Conservation (phyloP, 1,140 invertebrate species). For the Drosophila ironensis region DNA sequence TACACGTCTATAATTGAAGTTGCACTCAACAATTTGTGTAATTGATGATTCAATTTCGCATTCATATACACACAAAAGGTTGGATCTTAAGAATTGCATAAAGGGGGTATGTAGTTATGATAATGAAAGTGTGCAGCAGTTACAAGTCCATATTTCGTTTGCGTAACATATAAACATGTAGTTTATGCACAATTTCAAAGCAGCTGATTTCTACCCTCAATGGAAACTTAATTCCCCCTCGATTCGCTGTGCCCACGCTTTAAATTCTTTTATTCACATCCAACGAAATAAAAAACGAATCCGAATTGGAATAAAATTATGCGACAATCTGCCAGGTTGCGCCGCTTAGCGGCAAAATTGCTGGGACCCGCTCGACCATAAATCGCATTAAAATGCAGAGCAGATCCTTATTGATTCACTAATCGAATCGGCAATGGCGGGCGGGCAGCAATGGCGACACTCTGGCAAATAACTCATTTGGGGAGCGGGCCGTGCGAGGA, state of each 20-base stretch:
- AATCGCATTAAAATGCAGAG: constrained; percentile 73
- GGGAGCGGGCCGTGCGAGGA: constrained; percentile 68
- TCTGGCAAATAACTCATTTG: constrained; percentile 75
- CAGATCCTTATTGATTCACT: constrained; percentile 80
- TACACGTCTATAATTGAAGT: too few species aligned
- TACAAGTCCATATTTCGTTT: too few species aligned
- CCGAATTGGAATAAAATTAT: constrained; percentile 53
- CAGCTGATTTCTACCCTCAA: not conserved
- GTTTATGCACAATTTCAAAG: not conserved
- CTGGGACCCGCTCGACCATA: constrained; percentile 20
- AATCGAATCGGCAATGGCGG: constrained; percentile 49
- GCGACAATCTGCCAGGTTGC: constrained; percentile 20
- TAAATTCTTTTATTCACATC: constrained; percentile 45
- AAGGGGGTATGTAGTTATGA: too few species aligned
- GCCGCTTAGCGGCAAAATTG: not conserved
- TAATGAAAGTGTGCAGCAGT: too few species aligned
- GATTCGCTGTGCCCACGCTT: not conserved
- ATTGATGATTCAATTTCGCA: too few species aligned
- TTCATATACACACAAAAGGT: too few species aligned
- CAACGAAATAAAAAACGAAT: constrained; percentile 36
- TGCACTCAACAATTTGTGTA: too few species aligned
- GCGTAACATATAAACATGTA: too few species aligned
- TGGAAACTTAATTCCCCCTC: not conserved
- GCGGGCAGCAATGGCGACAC: constrained; percentile 50
- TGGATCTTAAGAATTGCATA: too few species aligned